phyloP scores from a whole-genome alignment of 2,888 invertebrate genomes.

The Melieria picta region DNA sequence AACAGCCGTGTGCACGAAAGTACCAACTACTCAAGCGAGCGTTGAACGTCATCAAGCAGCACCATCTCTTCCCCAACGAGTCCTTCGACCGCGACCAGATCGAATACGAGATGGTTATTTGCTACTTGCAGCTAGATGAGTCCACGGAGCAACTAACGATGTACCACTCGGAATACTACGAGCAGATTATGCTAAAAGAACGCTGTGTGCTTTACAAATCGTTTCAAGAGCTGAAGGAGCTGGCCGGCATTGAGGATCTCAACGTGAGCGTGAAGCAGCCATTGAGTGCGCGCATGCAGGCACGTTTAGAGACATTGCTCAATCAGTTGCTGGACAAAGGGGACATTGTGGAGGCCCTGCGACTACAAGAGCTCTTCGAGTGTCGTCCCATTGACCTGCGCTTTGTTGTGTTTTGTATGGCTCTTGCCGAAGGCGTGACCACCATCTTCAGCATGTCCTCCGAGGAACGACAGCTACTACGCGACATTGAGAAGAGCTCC shows the following conservation, averaged over 20 bases:
- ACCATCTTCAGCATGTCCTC: conserved; percentile 71
- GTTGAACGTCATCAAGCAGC: conserved; percentile 61
- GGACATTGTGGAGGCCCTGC: conserved; percentile 70
- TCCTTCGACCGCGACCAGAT: conserved; percentile 64
- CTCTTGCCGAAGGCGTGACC: conserved; percentile 71
- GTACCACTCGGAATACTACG: conserved; percentile 65
- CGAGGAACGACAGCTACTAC: conserved; percentile 72
- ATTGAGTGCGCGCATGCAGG: conserved; percentile 55
- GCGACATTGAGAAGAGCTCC: conserved; percentile 63
- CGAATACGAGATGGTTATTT: conserved; percentile 64
- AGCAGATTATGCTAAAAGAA: conserved; percentile 62
- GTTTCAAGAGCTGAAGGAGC: conserved; percentile 63
- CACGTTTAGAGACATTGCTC: conserved; percentile 65
- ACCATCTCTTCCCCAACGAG: conserved; percentile 64
- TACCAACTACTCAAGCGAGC: conserved; percentile 67
- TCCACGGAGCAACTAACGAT: conserved; percentile 49
- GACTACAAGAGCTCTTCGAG: conserved; percentile 67
- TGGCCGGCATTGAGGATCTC: conserved; percentile 64
- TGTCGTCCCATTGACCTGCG: conserved; percentile 68
- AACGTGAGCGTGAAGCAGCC: conserved; percentile 53
- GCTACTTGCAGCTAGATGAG: conserved; percentile 54
- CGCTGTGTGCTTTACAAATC: conserved; percentile 64
- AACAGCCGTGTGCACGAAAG: conserved; percentile 61
- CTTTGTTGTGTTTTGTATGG: conserved; percentile 71
- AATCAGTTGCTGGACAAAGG: conserved; percentile 68